Evolutionary conservation across 35 echinoderm and acorn worm genomes (phyloP).

Genomic region (Heliocidaris erythrogramma): DNA sequence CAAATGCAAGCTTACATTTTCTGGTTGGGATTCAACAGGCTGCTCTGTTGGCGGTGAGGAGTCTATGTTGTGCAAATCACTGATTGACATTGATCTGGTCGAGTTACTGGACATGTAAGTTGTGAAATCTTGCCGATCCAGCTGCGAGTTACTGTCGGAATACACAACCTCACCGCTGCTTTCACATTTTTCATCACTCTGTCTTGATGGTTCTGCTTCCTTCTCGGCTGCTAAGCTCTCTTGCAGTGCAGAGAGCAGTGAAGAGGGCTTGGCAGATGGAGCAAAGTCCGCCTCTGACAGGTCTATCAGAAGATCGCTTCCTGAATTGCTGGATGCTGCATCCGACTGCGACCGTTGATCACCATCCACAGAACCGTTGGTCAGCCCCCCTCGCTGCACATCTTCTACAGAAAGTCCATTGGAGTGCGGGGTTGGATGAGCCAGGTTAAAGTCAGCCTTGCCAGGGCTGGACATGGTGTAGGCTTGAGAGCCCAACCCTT

Average conservation of each 20-base stretch:
- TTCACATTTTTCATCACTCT: not conserved
- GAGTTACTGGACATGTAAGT: slow-evolving; percentile 56
- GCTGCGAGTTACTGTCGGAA: slow-evolving; percentile 56
- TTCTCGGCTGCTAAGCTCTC: not conserved
- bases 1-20: not conserved
- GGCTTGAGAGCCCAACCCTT: not conserved
- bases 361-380: not conserved
- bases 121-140: slow-evolving; percentile 57
- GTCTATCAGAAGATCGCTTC: slow-evolving; percentile 77
- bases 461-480: not conserved
- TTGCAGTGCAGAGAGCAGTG: slow-evolving; percentile 33
- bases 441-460: slow-evolving; percentile 1
- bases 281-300: slow-evolving; percentile 97
- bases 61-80: slow-evolving; percentile 30
- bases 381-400: slow-evolving; percentile 24
- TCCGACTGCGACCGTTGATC: not conserved
- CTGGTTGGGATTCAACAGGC: not conserved
- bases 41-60: slow-evolving; percentile 20
- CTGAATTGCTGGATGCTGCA: slow-evolving; percentile 50
- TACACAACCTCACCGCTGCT: not conserved
- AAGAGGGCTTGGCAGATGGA: slow-evolving; percentile 68
- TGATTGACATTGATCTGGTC: slow-evolving; percentile 43
- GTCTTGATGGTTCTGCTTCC: not conserved
- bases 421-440: not conserved
- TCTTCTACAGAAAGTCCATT: slow-evolving; percentile 37